These are phyloP conservation scores for Menidia beryllina DNA, from an alignment of 2,113 vertebrate species.

Conservation along the genomic window DNA sequence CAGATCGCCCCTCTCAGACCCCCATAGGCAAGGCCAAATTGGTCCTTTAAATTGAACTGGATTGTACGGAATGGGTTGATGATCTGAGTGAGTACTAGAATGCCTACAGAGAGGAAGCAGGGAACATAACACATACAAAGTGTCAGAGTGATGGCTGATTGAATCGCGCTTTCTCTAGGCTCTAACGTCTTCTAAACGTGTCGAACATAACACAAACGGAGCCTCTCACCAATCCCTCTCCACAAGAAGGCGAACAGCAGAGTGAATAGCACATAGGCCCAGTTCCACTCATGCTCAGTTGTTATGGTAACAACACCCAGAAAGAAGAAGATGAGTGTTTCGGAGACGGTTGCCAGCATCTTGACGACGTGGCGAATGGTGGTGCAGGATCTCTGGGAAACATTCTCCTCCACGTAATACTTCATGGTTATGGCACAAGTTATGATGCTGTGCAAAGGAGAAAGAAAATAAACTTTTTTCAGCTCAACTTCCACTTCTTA, in stretches of 20 bases:
- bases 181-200: background rate
- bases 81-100: slow-evolving; percentile 91
- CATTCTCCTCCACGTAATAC: slow-evolving; percentile 94
- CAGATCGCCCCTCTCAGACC: slow-evolving; percentile 93
- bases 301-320: slow-evolving; percentile 94
- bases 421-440: slow-evolving; percentile 93
- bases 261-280: slow-evolving; percentile 93
- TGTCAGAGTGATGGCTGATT: background rate
- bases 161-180: background rate
- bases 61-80: slow-evolving; percentile 93
- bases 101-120: slow-evolving; percentile 75
- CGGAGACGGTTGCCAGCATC: slow-evolving; percentile 92
- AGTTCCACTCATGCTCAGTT: slow-evolving; percentile 94
- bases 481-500: background rate
- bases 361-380: slow-evolving; percentile 95
- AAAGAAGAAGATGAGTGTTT: slow-evolving; percentile 97
- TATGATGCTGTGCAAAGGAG: slow-evolving; percentile 83
- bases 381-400: slow-evolving; percentile 92
- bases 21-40: slow-evolving; percentile 93
- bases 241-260: slow-evolving; percentile 90
- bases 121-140: too few relatives aligned
- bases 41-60: slow-evolving; percentile 90
- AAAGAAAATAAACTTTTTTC: background rate
- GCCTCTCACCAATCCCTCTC: slow-evolving; percentile 87
- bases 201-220: background rate